Conservation (phyloP, 2,113 vertebrate genomes). For the Arvicanthis niloticus region DNA sequence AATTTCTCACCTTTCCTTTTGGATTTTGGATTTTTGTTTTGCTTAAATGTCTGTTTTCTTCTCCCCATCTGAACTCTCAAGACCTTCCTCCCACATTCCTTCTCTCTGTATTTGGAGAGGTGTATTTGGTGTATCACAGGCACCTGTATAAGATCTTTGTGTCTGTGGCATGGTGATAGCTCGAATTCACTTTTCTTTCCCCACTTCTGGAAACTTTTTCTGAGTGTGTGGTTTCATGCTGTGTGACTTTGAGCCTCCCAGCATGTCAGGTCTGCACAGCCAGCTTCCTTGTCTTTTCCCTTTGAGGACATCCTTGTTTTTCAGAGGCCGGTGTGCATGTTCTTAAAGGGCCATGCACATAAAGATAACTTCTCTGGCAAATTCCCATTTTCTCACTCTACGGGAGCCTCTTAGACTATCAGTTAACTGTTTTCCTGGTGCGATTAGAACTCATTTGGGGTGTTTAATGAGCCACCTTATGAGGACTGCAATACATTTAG, state of each 20-base stretch:
- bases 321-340: not conserved
- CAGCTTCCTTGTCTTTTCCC: not conserved
- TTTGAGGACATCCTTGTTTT: not conserved
- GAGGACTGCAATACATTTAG: not conserved
- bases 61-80: no score
- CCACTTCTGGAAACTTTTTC: not conserved
- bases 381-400: not conserved
- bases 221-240: not conserved
- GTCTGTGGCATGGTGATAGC: rapidly evolving
- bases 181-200: not conserved
- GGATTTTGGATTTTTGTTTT: not conserved
- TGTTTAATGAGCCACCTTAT: not conserved
- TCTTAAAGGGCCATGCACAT: not conserved
- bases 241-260: not conserved
- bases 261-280: rapidly evolving
- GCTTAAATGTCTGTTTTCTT: not conserved
- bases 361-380: not conserved
- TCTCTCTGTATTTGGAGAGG: not conserved
- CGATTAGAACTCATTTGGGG: not conserved
- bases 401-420: not conserved
- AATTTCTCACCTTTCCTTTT: not conserved
- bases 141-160: not conserved
- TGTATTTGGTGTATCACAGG: not conserved
- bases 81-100: not conserved
- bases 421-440: not conserved